These are phyloP conservation scores for Amblyteles armatorius DNA, from an alignment of 2,888 invertebrate species.

Conservation along the genomic window DNA sequence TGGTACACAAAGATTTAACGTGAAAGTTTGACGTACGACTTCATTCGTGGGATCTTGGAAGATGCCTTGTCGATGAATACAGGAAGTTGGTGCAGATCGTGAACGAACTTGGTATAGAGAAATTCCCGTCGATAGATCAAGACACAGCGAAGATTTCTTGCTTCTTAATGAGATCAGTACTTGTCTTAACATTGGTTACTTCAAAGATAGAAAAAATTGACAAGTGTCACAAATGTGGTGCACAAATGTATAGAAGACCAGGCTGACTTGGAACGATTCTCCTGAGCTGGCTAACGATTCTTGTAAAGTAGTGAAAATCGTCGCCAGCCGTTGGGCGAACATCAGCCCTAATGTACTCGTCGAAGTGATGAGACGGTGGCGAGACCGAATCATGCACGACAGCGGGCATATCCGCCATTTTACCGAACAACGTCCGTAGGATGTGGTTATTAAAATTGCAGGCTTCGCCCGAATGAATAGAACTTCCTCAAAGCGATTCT, in stretches of 20 bases:
- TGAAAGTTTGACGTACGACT: neutral
- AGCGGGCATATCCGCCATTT: conserved; percentile 75
- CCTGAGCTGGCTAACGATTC: conserved; percentile 41
- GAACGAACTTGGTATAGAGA: too few relatives aligned
- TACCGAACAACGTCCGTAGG: conserved; percentile 79
- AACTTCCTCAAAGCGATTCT: conserved; percentile 77
- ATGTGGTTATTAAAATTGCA: conserved; percentile 83
- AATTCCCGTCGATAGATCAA: too few relatives aligned
- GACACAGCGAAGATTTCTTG: too few relatives aligned
- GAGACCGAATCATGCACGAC: conserved; percentile 72
- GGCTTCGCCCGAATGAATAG: conserved; percentile 76
- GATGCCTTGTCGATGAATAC: neutral
- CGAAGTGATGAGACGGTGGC: conserved; percentile 61
- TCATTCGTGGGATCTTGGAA: neutral
- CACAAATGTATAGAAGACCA: neutral
- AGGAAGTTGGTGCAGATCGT: neutral
- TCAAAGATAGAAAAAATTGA: too few relatives aligned
- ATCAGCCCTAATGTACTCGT: conserved; percentile 39
- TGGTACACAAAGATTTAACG: neutral
- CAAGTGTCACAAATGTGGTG: neutral
- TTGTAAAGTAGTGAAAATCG: conserved; percentile 48
- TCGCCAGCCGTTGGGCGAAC: conserved; percentile 9
- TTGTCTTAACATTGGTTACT: too few relatives aligned
- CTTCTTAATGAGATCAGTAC: too few relatives aligned
- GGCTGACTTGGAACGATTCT: neutral